Base-by-base conservation (phyloP, 2,113 vertebrate species). In the Theristicus caerulescens region DNA sequence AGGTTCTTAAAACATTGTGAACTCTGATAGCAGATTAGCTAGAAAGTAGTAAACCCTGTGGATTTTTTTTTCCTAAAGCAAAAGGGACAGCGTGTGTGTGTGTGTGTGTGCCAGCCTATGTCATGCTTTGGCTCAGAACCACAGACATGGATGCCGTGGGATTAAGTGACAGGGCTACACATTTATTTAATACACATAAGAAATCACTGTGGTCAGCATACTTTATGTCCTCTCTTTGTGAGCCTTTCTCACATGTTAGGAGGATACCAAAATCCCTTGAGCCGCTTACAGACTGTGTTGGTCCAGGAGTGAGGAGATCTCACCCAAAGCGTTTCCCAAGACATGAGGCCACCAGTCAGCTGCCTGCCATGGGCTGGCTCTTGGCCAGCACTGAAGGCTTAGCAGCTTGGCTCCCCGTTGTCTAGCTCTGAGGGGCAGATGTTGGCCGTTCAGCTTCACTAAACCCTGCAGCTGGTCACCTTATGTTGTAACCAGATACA, bases 391-490 rank as follows among this genome's bases (percentile, higher is more conserved):
- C 4, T 5, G 25, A 51, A 40, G 73, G 49, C 86, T 92, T 16
- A 79, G 83, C 83, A 93, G 91, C 69, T 59, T 96, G 65, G 52
- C 87, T 96, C 61, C 32, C 38, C 4, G 4, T 49, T 73, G 46
- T 74, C 73, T 59, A 6, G 10, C 61, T 38, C 40, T 16, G 44
- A 87, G 73, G 61, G 84, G 84, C 95, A 97, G 94, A 94, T 95
- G 87, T 93, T 94, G 87, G 52, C 82, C 13, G 9, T 88, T 64
- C 21, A 81, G 76, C 82, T 62, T 77, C 67, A 24, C 76, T 92
- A 81, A 95, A 73, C 27, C 70, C 70, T 76, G 61, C 94, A 96
- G 93, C 93, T 96, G 93, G 77, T 69, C 73, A 85, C 61, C 86
- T 80, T 77, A 65, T 91, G 81, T 80, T 87, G 93, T 87, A 90